Percentiles rank a stretch among this genome's conserved stretches.
These are phyloP conservation scores for Diarsia brunnea DNA, from an alignment of 2,888 invertebrate genomes.

Conservation along the genomic window DNA sequence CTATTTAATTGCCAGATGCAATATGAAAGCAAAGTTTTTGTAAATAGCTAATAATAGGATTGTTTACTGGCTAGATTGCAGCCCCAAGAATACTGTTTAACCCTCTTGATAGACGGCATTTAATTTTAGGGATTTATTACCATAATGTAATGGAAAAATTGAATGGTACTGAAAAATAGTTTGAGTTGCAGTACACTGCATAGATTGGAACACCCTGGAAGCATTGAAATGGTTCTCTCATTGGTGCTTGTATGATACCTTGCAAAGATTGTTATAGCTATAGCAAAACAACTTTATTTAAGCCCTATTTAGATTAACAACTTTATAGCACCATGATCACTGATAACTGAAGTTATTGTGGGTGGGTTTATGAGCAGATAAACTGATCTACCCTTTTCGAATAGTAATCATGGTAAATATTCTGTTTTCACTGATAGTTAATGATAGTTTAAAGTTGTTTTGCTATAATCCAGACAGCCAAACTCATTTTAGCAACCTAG, in stretches of 20 bases:
- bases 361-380: too few relatives aligned
- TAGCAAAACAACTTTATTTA: background rate
- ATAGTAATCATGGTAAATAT: too few relatives aligned
- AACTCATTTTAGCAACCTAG: background rate
- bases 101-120: conserved; percentile 22
- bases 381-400: too few relatives aligned
- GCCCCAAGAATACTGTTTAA: background rate
- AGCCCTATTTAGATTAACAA: background rate
- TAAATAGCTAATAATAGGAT: conserved; percentile 14
- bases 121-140: conserved; percentile 3
- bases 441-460: background rate
- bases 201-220: background rate
- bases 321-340: too few relatives aligned
- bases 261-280: background rate
- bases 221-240: background rate
- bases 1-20: conserved; percentile 91
- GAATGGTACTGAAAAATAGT: background rate
- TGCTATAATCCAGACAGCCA: background rate
- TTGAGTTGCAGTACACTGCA: background rate
- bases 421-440: too few relatives aligned
- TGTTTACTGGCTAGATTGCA: conserved; percentile 5
- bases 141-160: background rate
- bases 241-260: conserved; percentile 1
- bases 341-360: too few relatives aligned
- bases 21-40: conserved; percentile 15